These are phyloP conservation scores for Drosophila parabipectinata DNA, from an alignment of 1,140 invertebrate species.

Conservation along the genomic window DNA sequence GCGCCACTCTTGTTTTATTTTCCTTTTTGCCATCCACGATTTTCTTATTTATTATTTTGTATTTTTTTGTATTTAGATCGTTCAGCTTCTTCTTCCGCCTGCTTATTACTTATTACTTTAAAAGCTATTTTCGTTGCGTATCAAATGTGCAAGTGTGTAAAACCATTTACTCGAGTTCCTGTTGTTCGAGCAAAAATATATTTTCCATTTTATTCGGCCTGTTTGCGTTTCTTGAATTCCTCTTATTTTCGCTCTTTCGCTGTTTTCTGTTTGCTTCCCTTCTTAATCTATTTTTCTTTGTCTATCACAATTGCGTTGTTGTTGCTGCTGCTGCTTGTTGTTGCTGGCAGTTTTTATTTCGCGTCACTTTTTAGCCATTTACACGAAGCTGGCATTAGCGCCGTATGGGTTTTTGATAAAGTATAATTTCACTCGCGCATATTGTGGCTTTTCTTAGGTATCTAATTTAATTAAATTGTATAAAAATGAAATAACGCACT, in stretches of 20 bases:
- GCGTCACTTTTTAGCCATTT: slow-evolving; percentile 67
- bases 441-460: slow-evolving; percentile 69
- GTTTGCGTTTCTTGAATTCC: slow-evolving; percentile 51
- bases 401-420: slow-evolving; percentile 45
- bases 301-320: slow-evolving; percentile 83
- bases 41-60: slow-evolving; percentile 71
- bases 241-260: slow-evolving; percentile 47
- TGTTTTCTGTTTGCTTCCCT: slow-evolving; percentile 53
- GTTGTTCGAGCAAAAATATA: slow-evolving; percentile 50
- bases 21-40: slow-evolving; percentile 28
- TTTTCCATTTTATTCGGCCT: slow-evolving; percentile 23
- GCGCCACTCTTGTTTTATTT: slow-evolving; percentile 37
- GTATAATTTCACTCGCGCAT: slow-evolving; percentile 67
- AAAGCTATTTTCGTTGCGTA: slow-evolving; percentile 70
- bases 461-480: slow-evolving; percentile 74
- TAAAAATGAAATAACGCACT: slow-evolving; percentile 82
- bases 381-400: slow-evolving; percentile 41
- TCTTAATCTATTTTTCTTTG: slow-evolving; percentile 81
- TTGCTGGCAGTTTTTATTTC: slow-evolving; percentile 71
- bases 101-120: slow-evolving; percentile 43
- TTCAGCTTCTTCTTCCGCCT: slow-evolving; percentile 31
- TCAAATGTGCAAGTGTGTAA: slow-evolving; percentile 54
- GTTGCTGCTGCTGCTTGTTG: slow-evolving; percentile 70
- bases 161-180: slow-evolving; percentile 55
- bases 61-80: slow-evolving; percentile 32